Evolutionary conservation across 2,797 vertebrate species (phyloP).

Genomic region (Characodon lateralis): DNA sequence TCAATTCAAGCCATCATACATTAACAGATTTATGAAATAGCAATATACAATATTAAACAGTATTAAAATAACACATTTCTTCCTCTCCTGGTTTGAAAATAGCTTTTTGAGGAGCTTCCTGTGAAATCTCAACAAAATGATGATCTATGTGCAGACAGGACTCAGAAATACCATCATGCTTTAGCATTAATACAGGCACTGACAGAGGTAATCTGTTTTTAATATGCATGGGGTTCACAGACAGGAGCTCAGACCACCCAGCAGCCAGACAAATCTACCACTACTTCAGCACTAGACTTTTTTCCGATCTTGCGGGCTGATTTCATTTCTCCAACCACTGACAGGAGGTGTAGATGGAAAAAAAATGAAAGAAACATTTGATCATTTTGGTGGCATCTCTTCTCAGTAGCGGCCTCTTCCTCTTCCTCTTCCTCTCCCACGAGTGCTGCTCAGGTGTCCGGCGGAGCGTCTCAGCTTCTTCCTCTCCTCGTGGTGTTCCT

Average conservation of each 20-base stretch:
- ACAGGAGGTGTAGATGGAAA: not conserved
- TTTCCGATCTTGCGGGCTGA: conserved; percentile 8
- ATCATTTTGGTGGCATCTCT: not conserved
- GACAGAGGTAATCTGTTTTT: conserved; percentile 26
- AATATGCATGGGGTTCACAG: conserved; percentile 30
- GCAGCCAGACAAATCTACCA: conserved; percentile 11
- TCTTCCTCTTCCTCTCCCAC: conserved; percentile 62
- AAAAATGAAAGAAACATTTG: conserved; percentile 3
- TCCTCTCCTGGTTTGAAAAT: conserved; percentile 4
- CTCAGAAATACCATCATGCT: conserved; percentile 29
- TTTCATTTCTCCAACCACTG: conserved; percentile 3
- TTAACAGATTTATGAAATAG: conserved; percentile 18
- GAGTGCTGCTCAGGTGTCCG: conserved; percentile 84
- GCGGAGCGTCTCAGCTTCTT: conserved; percentile 89
- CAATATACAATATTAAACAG: conserved; percentile 25
- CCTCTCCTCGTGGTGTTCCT: conserved; percentile 89
- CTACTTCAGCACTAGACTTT: conserved; percentile 13
- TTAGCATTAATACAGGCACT: conserved; percentile 19
- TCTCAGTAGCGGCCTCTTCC: conserved; percentile 64
- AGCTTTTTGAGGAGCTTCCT: conserved; percentile 10
- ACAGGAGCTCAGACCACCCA: conserved; percentile 48
- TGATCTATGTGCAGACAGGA: conserved; percentile 14
- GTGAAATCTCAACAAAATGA: conserved; percentile 17
- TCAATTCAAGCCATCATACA: not conserved
- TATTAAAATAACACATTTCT: conserved; percentile 28